phyloP scores from a whole-genome alignment of 2,797 vertebrate species.

The Balearica regulorum region DNA sequence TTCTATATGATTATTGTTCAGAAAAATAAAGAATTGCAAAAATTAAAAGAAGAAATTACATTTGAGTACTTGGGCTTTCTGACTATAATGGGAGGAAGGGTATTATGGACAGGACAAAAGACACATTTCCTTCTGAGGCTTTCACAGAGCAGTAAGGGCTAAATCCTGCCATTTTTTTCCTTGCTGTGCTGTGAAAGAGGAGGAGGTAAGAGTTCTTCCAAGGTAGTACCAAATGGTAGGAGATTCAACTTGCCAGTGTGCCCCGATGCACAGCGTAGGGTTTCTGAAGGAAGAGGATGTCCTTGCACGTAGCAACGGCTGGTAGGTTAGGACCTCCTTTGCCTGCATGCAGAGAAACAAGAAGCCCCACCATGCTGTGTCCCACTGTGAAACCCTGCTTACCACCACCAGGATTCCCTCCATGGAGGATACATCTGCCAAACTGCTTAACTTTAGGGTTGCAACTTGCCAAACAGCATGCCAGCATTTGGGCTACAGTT shows the following conservation, averaged over 20 bases:
- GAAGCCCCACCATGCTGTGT: not conserved
- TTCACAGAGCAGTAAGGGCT: not conserved
- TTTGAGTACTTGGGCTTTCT: not conserved
- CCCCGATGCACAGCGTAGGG: rapidly evolving
- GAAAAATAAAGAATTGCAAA: not conserved
- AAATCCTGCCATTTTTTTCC: not conserved
- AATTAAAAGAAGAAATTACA: not conserved
- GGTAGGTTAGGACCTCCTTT: not conserved
- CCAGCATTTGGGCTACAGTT: not conserved
- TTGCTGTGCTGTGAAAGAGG: not conserved
- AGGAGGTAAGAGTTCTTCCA: not conserved
- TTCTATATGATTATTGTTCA: not conserved
- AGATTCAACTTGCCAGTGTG: not conserved
- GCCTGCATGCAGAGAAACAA: not conserved
- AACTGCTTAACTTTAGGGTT: not conserved
- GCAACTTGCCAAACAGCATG: not conserved
- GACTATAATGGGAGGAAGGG: not conserved
- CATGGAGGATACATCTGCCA: not conserved
- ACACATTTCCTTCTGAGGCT: not conserved
- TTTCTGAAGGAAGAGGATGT: not conserved
- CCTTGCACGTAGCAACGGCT: not conserved
- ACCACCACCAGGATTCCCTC: not conserved
- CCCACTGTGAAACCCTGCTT: not conserved
- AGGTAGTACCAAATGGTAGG: not conserved
- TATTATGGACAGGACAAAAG: not conserved